Conservation (phyloP, 2,113 vertebrate genomes). For the Cettia cetti region DNA sequence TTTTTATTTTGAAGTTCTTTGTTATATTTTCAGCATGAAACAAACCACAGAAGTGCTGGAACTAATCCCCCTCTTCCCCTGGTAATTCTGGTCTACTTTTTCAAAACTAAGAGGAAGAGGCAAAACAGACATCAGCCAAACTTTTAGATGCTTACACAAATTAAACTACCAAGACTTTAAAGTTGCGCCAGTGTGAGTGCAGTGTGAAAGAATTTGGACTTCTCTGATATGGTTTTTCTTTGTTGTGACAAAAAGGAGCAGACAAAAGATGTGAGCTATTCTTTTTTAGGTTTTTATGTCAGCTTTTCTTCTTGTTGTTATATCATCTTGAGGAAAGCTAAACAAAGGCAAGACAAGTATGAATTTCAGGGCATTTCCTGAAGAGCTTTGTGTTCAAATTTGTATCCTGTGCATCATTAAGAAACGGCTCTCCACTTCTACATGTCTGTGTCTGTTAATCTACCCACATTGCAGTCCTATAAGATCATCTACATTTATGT, state of each 20-base stretch:
- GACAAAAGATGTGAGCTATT: not conserved
- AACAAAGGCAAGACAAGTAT: not conserved
- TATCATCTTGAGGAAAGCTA: not conserved
- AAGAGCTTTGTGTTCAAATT: slow-evolving; percentile 22
- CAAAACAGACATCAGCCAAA: not conserved
- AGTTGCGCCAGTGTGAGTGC: not conserved
- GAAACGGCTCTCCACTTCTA: not conserved
- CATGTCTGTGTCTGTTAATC: slow-evolving; percentile 1
- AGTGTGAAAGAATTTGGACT: not conserved
- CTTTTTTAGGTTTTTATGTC: not conserved
- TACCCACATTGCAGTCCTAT: not conserved
- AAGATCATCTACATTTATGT: slow-evolving; percentile 31
- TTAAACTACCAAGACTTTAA: not conserved
- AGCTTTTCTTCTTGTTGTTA: not conserved
- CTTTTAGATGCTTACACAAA: not conserved
- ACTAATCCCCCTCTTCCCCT: not conserved
- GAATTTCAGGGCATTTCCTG: not conserved
- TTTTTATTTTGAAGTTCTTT: not conserved
- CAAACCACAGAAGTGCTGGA: not conserved
- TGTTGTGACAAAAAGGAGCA: not conserved
- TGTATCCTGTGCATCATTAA: not conserved
- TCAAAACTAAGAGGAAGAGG: not conserved
- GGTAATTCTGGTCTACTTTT: not conserved
- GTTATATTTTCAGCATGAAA: not conserved
- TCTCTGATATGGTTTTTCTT: not conserved